phyloP scores from a whole-genome alignment of 2,797 vertebrate species.

The Tarsius wallacei region DNA sequence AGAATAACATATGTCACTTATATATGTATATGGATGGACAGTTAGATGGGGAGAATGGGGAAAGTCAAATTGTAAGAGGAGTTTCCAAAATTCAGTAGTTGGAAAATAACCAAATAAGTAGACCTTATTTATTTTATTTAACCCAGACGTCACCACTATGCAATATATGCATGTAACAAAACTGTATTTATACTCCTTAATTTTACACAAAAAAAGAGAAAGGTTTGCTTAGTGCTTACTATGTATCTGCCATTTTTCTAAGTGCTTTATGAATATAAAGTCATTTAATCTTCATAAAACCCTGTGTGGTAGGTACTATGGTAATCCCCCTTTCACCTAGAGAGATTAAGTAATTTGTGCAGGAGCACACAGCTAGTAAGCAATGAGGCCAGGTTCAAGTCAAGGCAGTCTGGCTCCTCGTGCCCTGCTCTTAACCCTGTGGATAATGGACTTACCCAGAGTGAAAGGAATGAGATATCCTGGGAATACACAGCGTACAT shows the following conservation, averaged over 20 bases:
- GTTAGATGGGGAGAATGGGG: not conserved
- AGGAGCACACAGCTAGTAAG: not conserved
- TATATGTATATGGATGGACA: not conserved
- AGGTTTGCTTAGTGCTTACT: not conserved
- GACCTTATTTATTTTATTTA: not conserved
- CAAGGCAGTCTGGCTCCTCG: not conserved
- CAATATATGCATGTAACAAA: not conserved
- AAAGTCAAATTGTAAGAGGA: not conserved
- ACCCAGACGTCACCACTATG: not conserved
- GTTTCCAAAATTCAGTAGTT: not conserved
- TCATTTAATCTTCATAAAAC: not conserved
- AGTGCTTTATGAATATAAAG: not conserved
- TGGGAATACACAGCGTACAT: not conserved
- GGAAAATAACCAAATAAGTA: conserved; percentile 21
- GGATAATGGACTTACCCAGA: not conserved
- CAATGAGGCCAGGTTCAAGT: not conserved
- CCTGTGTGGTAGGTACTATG: not conserved
- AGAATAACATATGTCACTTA: not conserved
- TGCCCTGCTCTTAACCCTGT: not conserved
- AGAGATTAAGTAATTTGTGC: not conserved
- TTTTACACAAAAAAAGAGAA: not conserved
- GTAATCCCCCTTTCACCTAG: not conserved
- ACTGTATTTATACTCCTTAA: not conserved
- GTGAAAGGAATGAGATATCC: not conserved
- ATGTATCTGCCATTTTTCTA: not conserved